phyloP scores from a whole-genome alignment of 2,113 vertebrate species.

The Mus pahari region DNA sequence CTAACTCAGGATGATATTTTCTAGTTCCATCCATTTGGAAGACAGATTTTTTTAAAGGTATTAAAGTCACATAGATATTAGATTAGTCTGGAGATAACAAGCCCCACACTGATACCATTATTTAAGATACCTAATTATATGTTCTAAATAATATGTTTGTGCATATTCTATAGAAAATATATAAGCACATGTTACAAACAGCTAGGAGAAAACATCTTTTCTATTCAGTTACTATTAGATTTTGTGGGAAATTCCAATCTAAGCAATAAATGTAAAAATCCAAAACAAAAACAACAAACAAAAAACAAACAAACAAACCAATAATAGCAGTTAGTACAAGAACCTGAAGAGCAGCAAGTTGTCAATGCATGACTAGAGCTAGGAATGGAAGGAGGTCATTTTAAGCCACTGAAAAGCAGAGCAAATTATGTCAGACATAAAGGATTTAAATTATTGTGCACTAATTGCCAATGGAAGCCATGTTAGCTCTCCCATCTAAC shows the following conservation, averaged over 20 bases:
- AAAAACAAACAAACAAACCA: background rate
- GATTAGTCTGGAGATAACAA: background rate
- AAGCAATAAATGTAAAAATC: constrained; percentile 37
- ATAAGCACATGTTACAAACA: background rate
- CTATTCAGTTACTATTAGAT: background rate
- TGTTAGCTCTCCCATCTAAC: constrained; percentile 48
- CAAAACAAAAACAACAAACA: background rate
- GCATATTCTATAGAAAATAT: background rate
- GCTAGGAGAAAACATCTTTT: background rate
- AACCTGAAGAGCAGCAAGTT: constrained; percentile 28
- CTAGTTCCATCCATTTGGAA: no score
- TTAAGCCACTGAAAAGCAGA: constrained; percentile 52
- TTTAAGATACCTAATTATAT: background rate
- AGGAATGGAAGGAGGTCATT: constrained; percentile 45
- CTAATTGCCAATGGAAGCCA: constrained; percentile 68
- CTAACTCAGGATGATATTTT: no score
- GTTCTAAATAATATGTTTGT: background rate
- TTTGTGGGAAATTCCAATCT: constrained; percentile 30
- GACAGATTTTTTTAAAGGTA: background rate
- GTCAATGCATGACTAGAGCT: background rate
- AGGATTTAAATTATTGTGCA: constrained; percentile 51
- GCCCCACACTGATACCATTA: background rate
- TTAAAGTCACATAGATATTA: background rate
- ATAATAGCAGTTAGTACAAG: background rate
- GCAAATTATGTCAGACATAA: constrained; percentile 54